Percentiles rank a stretch among this genome's conserved stretches.
Evolutionary conservation across 1,140 invertebrate species (phyloP).

Genomic region (Drosophila miranda): DNA sequence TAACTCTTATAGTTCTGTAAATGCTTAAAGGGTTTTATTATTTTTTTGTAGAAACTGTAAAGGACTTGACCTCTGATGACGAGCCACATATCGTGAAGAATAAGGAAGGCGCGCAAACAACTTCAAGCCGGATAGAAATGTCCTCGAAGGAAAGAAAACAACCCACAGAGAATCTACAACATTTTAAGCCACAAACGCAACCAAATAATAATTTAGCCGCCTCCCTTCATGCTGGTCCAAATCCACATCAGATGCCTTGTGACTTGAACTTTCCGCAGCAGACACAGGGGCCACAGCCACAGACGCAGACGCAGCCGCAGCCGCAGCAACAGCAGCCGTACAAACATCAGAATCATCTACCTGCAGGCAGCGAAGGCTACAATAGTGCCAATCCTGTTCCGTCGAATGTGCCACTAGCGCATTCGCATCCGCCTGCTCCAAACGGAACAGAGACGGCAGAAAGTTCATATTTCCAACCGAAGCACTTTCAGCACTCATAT

Average conservation of each 20-base stretch:
- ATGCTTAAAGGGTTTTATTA: not conserved
- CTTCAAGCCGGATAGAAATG: conserved; percentile 16
- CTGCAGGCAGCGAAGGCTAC: conserved; percentile 39
- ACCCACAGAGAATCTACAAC: conserved; percentile 33
- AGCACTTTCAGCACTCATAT: conserved; percentile 61
- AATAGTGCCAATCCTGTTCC: conserved; percentile 60
- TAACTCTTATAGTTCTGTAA: not conserved
- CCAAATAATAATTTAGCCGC: conserved; percentile 45
- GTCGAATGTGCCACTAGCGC: conserved; percentile 49
- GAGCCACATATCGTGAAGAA: conserved; percentile 29
- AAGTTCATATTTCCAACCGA: conserved; percentile 58
- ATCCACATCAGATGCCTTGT: conserved; percentile 50
- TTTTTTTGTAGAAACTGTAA: conserved; percentile 31
- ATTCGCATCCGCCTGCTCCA: conserved; percentile 38
- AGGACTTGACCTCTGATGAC: conserved; percentile 34
- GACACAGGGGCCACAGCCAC: conserved; percentile 20
- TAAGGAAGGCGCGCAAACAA: conserved; percentile 24
- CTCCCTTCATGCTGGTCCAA: conserved; percentile 14
- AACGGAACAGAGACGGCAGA: conserved; percentile 41
- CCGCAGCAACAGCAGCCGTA: conserved; percentile 31
- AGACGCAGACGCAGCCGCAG: conserved; percentile 16
- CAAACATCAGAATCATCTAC: conserved; percentile 58
- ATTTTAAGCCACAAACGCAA: conserved; percentile 44
- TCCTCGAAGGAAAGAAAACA: conserved; percentile 20
- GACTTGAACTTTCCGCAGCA: conserved; percentile 51